A percentile compares a stretch with the other conserved stretches of the same genome.
Conservation (phyloP, 37 sponge, comb jelly and placozoan species). For the Amphimedon queenslandica region DNA sequence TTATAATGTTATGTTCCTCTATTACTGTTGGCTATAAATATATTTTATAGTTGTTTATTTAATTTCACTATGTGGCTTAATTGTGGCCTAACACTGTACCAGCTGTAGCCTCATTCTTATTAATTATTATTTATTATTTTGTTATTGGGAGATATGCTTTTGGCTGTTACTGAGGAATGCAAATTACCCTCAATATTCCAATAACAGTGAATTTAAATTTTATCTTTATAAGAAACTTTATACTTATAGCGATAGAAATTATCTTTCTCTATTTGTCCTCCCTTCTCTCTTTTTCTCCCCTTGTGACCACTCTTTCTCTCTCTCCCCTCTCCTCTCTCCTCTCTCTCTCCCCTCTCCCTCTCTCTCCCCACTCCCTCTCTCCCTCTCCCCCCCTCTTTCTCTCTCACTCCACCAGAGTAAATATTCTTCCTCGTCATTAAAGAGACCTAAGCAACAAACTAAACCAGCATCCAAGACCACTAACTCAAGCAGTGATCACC, state of each 20-base stretch:
- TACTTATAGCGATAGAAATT: not conserved
- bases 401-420: conserved; percentile 1
- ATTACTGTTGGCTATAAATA: too few species aligned
- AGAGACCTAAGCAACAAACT: too few species aligned
- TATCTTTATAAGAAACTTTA: not conserved
- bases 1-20: too few species aligned
- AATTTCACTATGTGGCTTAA: too few species aligned
- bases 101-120: too few species aligned
- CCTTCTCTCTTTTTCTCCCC: conserved; percentile 3
- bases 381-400: not conserved
- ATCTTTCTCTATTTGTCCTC: not conserved
- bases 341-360: not conserved
- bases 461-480: not conserved
- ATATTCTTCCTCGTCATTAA: not conserved
- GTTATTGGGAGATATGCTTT: too few species aligned
- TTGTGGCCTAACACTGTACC: too few species aligned
- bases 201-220: not conserved
- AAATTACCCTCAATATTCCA: not conserved
- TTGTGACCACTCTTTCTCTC: not conserved
- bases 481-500: conserved; percentile 29
- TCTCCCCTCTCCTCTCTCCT: not conserved
- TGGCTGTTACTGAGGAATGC: too few species aligned
- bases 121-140: too few species aligned
- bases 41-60: too few species aligned
- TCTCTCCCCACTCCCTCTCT: not conserved